Base-by-base conservation (phyloP, 2,113 vertebrate species). In the Poecilia latipinna region DNA sequence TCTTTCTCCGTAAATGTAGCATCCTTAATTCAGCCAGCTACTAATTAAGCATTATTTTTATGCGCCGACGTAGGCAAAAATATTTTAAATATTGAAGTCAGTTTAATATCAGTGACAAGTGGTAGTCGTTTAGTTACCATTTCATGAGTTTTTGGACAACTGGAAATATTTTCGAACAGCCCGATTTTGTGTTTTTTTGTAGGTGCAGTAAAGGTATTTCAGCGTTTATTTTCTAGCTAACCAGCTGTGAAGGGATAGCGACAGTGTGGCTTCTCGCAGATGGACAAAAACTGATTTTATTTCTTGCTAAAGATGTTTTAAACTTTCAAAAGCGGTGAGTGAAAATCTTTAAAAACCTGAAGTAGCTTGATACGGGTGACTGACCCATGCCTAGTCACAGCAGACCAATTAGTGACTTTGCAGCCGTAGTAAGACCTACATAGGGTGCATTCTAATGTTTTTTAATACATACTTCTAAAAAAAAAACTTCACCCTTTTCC, bases 381-480 rank as follows among this genome's bases (percentile, higher is more conserved):
- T 7, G 51, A 57, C 22, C 24, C 51, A 57, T 57, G 51, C 51
- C 24, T 57, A n/a, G 22, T 57, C 95, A 97, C 96, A 97, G 95
- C 96, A 96, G 95, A 95, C 96, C 95, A 95, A 97, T 94, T 92
- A 95, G 96, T 97, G 91, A 96, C 97, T 97, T 96, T 97, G 96
- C 96, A 97, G 96, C 96, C 95, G 86, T 91, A 93, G 91, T 78
- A 95, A 93, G 90, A 95, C 94, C 94, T n/a, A 57, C 17, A 48
- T 94, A 93, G 94, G 94, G 94, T 94, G 93, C 94, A 93, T 60
- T 33, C 2, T 54, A 24, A 8, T 37, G 35, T 60, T 70, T 60
- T 35, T 10, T 94, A 95, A 94, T 94, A 94, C 95, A 93, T 19
- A 48, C 94, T 95, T 94, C 92, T 95, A 95, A 91, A 89, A 95